Conservation (phyloP, 2,888 invertebrate species). For the Polymixis flavicincta region DNA sequence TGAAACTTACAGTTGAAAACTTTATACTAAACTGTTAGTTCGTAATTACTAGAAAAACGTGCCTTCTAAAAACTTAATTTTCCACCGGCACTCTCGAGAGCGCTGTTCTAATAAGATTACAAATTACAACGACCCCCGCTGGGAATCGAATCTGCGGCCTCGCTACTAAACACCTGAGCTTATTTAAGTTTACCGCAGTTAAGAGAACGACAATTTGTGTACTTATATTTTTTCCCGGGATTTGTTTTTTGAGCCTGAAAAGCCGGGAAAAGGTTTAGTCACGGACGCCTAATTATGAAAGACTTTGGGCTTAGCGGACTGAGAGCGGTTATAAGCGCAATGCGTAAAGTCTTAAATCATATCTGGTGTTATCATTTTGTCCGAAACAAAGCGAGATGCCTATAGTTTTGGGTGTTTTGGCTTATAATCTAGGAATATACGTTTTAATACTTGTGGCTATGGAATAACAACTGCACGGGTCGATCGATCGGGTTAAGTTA, state of each 20-base stretch:
- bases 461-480: too few relatives aligned
- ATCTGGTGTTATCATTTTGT: conserved; percentile 33
- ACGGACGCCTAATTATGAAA: conserved; percentile 33
- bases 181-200: conserved; percentile 72
- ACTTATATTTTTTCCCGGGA: conserved; percentile 17
- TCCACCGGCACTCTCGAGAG: conserved; percentile 37
- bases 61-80: conserved; percentile 18
- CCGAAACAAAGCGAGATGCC: conserved; percentile 14
- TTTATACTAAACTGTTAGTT: background rate
- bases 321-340: conserved; percentile 38
- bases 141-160: conserved; percentile 67
- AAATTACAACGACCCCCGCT: conserved; percentile 67
- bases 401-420: conserved; percentile 11
- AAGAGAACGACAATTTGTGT: conserved; percentile 45
- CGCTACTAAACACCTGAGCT: conserved; percentile 70
- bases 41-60: conserved; percentile 1
- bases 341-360: conserved; percentile 53
- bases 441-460: too few relatives aligned
- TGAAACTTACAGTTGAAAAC: background rate
- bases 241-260: conserved; percentile 19
- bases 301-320: conserved; percentile 8
- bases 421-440: background rate
- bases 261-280: conserved; percentile 6
- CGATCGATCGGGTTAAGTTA: too few relatives aligned
- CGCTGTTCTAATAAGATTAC: conserved; percentile 70